phyloP scores from a whole-genome alignment of 2,797 vertebrate genomes.

The Crocodylus rhombifer region DNA sequence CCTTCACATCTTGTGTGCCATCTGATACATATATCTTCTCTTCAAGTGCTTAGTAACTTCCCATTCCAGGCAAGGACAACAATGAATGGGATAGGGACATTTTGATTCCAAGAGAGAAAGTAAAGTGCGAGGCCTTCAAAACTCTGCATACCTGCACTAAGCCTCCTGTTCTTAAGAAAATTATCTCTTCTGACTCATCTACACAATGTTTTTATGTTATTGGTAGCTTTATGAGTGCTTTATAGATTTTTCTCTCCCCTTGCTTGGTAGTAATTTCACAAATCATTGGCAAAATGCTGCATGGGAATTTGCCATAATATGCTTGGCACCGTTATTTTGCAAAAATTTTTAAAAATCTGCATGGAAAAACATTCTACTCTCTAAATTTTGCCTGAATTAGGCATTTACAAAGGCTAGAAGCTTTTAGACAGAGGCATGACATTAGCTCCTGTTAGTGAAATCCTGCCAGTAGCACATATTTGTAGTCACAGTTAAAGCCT shows the following conservation, averaged over 20 bases:
- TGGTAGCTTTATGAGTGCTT: too few species aligned
- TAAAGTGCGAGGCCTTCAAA: not conserved
- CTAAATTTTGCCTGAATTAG: fast-evolving
- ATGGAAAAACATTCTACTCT: not conserved
- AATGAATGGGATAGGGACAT: not conserved
- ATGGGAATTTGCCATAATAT: not conserved
- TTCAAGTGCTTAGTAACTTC: not conserved
- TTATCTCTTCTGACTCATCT: not conserved
- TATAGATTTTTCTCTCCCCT: not conserved
- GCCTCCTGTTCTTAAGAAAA: not conserved
- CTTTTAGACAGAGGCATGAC: not conserved
- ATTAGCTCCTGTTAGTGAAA: not conserved
- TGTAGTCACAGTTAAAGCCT: not conserved
- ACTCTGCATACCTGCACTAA: fast-evolving
- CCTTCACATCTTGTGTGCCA: not conserved
- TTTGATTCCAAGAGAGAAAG: not conserved
- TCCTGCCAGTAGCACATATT: not conserved
- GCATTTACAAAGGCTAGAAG: not conserved
- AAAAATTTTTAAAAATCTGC: not conserved
- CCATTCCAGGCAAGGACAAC: not conserved
- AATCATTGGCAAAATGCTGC: not conserved
- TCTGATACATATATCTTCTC: not conserved
- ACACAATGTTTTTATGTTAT: not conserved
- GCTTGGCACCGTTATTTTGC: not conserved
- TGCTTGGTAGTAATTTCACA: not conserved